Base-by-base conservation (phyloP, 2,113 vertebrate species). In the Trogon surrucura region DNA sequence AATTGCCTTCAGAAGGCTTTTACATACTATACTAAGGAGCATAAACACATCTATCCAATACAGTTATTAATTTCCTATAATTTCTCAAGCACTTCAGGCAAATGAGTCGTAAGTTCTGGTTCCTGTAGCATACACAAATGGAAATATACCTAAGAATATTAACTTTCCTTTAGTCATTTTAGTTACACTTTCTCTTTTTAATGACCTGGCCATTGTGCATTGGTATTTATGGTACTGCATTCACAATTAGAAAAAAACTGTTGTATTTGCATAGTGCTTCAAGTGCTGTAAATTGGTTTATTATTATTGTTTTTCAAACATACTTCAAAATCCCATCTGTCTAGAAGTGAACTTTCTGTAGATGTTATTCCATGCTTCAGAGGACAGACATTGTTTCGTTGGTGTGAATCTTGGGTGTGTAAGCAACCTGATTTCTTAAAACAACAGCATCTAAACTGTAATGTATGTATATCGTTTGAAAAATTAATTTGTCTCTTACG, bases 341-440 rank as follows among this genome's bases (percentile, higher is more conserved):
- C 36, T 83, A 34, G 36, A 10, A 50, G 19, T 47, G 67, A 88
- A 26, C 34, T 72, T 89, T 64, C 34, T 69, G 14, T 36, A 25
- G 34, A 22, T 51, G 26, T 47, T 91, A 65, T 44, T 80, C 29
- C 29, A 9, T 12, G 10, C 38, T 65, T 84, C 26, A 70, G 27
- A 80, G 51, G 47, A 14, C 30, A 74, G 20, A 58, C 3, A 9
- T 34, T 15, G 8, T 60, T 84, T 81, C 27, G 71, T 12, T 81
- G 51, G 25, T 58, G 48, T 3, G 0, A 67, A 58, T 57, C 21
- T 60, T 13, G 16, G 4, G 3, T 13, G 3, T n/a, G 34, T 47
- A 47, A 79, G 21, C 30, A 91, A 26, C 16, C 45, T 19, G 56
- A 34, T 16, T 3, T 45, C 51, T 89, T 62, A 58, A 85, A 71